Percentiles rank a stretch among this genome's conserved stretches.
Evolutionary conservation across 2,888 invertebrate species (phyloP).

Genomic region (Cantharis lateralis): DNA sequence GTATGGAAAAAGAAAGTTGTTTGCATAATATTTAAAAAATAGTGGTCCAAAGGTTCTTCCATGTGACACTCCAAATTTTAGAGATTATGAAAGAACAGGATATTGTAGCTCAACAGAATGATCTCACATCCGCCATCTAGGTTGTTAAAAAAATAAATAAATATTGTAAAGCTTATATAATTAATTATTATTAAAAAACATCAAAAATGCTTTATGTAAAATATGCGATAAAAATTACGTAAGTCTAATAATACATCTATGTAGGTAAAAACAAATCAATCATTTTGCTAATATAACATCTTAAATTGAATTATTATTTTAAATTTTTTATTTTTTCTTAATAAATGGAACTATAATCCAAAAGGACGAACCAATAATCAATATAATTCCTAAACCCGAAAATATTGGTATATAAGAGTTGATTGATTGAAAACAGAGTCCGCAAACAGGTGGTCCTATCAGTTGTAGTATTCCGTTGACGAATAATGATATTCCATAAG

Average conservation of each 20-base stretch:
- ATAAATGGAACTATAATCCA: slow-evolving; percentile 80
- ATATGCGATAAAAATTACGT: background rate
- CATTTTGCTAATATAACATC: background rate
- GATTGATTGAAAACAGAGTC: slow-evolving; percentile 67
- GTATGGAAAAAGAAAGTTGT: no score
- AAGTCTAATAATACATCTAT: background rate
- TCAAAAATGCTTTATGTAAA: background rate
- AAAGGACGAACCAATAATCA: slow-evolving; percentile 72
- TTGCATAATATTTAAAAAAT: no score
- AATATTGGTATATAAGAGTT: slow-evolving; percentile 74
- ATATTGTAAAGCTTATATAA: background rate
- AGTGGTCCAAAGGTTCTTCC: no score
- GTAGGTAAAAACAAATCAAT: background rate
- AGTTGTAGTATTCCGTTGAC: slow-evolving; percentile 82
- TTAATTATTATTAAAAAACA: background rate
- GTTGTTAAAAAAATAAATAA: background rate
- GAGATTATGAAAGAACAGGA: no score
- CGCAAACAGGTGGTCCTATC: slow-evolving; percentile 83
- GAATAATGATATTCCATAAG: slow-evolving; percentile 84
- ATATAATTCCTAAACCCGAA: slow-evolving; percentile 71
- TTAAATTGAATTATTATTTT: background rate
- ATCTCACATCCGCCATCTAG: no score
- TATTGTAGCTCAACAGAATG: no score
- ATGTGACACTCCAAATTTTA: no score
- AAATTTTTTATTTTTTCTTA: slow-evolving; percentile 46